Evolutionary conservation across 2,113 vertebrate genomes (phyloP).

Genomic region (Rhabdornis inornatus): DNA sequence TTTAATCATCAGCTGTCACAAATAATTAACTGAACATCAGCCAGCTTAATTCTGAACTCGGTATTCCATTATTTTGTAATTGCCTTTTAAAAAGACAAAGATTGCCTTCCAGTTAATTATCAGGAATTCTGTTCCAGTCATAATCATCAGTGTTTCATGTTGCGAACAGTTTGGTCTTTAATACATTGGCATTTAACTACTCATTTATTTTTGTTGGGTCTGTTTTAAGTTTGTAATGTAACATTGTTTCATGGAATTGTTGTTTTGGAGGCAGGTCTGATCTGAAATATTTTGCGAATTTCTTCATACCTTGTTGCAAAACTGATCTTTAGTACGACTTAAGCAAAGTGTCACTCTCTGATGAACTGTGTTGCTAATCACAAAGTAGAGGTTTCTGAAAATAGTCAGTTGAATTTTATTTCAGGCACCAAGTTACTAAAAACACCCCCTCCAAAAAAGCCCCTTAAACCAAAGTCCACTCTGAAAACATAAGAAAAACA

Average conservation of each 20-base stretch:
- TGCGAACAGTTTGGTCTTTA: conserved; percentile 57
- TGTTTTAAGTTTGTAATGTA: conserved; percentile 61
- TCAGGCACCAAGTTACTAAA: background rate
- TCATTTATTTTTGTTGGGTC: conserved; percentile 66
- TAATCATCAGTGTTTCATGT: conserved; percentile 61
- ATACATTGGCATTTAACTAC: conserved; percentile 60
- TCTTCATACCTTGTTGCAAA: conserved; percentile 6
- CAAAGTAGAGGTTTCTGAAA: background rate
- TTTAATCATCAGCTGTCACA: background rate
- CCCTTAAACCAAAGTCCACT: background rate
- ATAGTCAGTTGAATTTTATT: background rate
- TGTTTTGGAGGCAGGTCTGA: conserved; percentile 5
- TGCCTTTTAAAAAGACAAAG: conserved; percentile 1
- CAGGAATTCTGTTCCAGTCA: conserved; percentile 44
- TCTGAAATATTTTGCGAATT: background rate
- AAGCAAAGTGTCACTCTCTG: background rate
- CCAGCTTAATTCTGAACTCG: background rate
- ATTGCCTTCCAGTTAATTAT: conserved; percentile 37
- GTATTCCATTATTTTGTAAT: conserved; percentile 2
- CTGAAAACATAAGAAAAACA: background rate
- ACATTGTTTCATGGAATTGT: background rate
- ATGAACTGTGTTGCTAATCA: background rate
- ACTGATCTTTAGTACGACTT: background rate
- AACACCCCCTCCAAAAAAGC: background rate
- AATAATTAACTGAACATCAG: conserved; percentile 11